Base-by-base conservation (phyloP, 2,113 vertebrate genomes). In the Indri indri region DNA sequence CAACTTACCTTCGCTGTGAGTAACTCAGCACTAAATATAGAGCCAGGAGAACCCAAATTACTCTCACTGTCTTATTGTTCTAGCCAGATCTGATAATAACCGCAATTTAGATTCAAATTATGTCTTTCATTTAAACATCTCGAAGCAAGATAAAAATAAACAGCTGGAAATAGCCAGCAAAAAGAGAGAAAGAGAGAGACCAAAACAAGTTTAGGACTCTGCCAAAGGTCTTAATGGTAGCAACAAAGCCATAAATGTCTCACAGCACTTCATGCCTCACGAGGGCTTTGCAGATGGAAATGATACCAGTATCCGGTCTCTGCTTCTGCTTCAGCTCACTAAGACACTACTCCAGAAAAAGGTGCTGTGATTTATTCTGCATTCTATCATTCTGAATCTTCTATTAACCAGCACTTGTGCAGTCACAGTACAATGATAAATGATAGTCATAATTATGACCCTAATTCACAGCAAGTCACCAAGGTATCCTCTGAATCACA, bases 401-500 rank as follows among this genome's bases (percentile, higher is more conserved):
- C 95, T 97, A 91, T 94, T 97, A 97, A 87, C 95, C 8, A 0
- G 79, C 87, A 88, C 95, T 96, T 97, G 94, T 25, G 25, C 80
- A 73, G 91, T 94, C 95, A 97, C 70, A 85, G 92, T 91, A 97
- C 91, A 73, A 93, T 95, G 95, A 97, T 63, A 97, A 97, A 96
- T 96, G 93, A 92, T 37, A 70, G 91, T 88, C 86, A 88, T 98
- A 97, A 95, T 97, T 93, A 95, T 94, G 96, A 94, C 89, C 95
- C 97, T 98, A 95, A 97, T 95, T 96, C 96, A 95, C 86, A 97
- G 93, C 93, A 95, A 97, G 96, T 95, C 97, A 96, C 97, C 88
- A 84, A 97, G 40, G 93, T 74, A 96, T 83, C 91, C 93, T 95
- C 93, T 90, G 70, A 94, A 97, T 95, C 93, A 97, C 1, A 91